Evolutionary conservation across 2,113 vertebrate genomes (phyloP), one percentile per base, ranked within the genome.

Genomic region (Uria aalge): DNA sequence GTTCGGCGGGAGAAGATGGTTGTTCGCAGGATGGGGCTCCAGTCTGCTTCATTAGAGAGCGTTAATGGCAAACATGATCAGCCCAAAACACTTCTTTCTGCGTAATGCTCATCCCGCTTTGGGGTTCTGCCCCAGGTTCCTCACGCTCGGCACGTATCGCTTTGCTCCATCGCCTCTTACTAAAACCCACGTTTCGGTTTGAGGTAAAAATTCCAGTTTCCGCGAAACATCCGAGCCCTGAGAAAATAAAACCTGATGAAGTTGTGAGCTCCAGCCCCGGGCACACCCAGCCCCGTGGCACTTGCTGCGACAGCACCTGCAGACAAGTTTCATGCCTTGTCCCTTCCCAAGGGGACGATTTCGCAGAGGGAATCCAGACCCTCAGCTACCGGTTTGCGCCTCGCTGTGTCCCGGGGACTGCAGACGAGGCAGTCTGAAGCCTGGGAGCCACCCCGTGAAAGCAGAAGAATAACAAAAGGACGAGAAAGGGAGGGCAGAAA

Each of bases 111-210:
- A 0, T 32, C 36, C 50, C n/a, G 55, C 30, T 38, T 29, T 55
- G 73, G 29, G 29, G 40, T 83, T 50, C 47, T 47, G n/a, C n/a
- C 47, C n/a, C 40, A 23, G 4, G 12, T 50, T 56, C 55, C 71
- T 55, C 40, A 34, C 11, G 2, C 78, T 23, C 15, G 0, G 27
- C 63, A 92, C 0, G 0, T 3, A 38, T 17, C 52, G 2, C 48
- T 94, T 66, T 53, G 53, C 30, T 88, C 50, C 67, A 66, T 5
- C 1, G 3, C 12, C 3, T 64, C 41, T 78, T 29, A 62, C n/a
- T 19, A 26, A 91, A 89, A 53, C 18, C 5, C 1, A 1, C 0
- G 0, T 43, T 78, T 93, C 5, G 2, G 5, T 75, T n/a, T 53
- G 60, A 88, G 38, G 38, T 26, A 43, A 76, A 88, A 88, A 75